Conservation (phyloP, 2,888 invertebrate genomes). For the Zeuzera pyrina region DNA sequence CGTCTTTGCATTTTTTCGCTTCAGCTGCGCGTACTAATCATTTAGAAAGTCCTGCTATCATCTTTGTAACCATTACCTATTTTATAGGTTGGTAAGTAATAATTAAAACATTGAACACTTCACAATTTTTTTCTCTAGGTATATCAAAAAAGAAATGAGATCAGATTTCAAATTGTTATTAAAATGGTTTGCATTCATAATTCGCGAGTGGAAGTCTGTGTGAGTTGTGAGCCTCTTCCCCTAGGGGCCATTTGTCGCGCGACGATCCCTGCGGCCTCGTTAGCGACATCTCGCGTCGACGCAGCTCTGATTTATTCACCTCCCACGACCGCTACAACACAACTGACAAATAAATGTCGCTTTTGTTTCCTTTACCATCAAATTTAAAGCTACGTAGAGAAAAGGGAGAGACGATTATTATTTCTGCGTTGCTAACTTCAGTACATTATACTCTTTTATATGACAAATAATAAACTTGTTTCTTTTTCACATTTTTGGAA, state of each 20-base stretch:
- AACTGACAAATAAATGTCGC: conserved; percentile 69
- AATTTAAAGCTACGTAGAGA: conserved; percentile 34
- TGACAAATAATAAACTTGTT: too few relatives aligned
- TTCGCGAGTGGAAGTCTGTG: conserved; percentile 20
- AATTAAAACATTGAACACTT: too few relatives aligned
- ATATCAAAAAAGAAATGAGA: conserved; percentile 16
- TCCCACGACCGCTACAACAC: conserved; percentile 32
- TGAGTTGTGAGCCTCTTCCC: conserved; percentile 30
- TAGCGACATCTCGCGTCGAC: conserved; percentile 42
- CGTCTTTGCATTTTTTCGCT: too few relatives aligned
- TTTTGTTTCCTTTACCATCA: conserved; percentile 60
- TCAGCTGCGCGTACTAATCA: too few relatives aligned
- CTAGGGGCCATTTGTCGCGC: conserved; percentile 56
- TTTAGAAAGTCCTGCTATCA: too few relatives aligned
- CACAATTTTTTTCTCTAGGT: too few relatives aligned
- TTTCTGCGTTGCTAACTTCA: too few relatives aligned
- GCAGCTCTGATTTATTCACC: conserved; percentile 54
- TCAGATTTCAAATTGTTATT: conserved; percentile 50
- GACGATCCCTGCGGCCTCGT: conserved; percentile 46
- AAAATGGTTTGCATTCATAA: conserved; percentile 44
- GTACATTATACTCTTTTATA: too few relatives aligned
- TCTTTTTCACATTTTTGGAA: too few relatives aligned
- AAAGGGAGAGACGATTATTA: conserved; percentile 8
- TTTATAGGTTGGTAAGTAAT: too few relatives aligned
- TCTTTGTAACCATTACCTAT: too few relatives aligned